These are phyloP conservation scores for Myripristis murdjan DNA, from an alignment of 2,797 vertebrate species.

Conservation along the genomic window DNA sequence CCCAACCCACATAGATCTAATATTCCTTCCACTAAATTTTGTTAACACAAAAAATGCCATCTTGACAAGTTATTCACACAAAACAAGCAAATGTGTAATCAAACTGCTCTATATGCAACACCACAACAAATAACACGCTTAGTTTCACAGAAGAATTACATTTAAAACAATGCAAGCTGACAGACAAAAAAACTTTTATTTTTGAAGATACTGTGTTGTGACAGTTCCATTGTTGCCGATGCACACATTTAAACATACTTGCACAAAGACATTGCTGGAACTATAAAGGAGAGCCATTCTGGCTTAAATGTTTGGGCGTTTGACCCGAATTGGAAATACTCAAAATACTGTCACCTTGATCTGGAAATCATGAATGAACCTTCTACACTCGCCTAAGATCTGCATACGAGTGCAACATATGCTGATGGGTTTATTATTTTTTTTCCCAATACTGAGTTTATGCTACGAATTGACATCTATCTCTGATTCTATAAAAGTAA, in stretches of 20 bases:
- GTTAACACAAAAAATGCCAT: constrained; percentile 85
- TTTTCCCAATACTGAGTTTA: constrained; percentile 73
- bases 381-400: constrained; percentile 74
- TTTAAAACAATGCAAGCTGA: constrained; percentile 90
- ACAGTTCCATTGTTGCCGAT: constrained; percentile 88
- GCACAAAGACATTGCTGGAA: constrained; percentile 88
- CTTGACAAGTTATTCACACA: constrained; percentile 87
- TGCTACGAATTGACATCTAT: constrained; percentile 83
- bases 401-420: constrained; percentile 80
- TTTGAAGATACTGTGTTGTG: constrained; percentile 87
- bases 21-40: constrained; percentile 81
- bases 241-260: constrained; percentile 89
- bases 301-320: constrained; percentile 75
- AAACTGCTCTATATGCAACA: constrained; percentile 89
- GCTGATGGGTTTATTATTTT: constrained; percentile 76
- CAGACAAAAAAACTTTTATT: constrained; percentile 86
- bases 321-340: constrained; percentile 77
- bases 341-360: constrained; percentile 80
- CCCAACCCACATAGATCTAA: constrained; percentile 81
- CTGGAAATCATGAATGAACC: constrained; percentile 77
- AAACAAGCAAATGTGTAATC: constrained; percentile 89
- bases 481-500: constrained; percentile 82
- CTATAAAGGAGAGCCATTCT: constrained; percentile 80
- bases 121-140: constrained; percentile 88
- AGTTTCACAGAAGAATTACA: constrained; percentile 88